These are phyloP conservation scores for Hippasteria phrygiana DNA, from an alignment of 53 echinoderm and acorn worm genomes.

Conservation along the genomic window DNA sequence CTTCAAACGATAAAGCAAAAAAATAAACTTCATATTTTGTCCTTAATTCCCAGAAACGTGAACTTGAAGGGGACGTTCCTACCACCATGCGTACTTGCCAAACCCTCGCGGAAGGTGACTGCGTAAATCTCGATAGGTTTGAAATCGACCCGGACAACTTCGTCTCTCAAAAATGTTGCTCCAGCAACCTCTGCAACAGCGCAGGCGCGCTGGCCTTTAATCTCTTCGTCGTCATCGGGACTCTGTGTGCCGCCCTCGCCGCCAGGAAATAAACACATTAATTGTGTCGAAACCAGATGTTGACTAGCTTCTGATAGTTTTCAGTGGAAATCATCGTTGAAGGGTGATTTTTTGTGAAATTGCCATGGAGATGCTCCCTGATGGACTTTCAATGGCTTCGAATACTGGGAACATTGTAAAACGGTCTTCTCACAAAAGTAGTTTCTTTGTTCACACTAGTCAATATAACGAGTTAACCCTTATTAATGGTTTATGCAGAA, in stretches of 20 bases:
- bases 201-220: slow-evolving; percentile 30
- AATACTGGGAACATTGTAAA: too few relatives aligned
- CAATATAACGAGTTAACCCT: too few relatives aligned
- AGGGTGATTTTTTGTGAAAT: too few relatives aligned
- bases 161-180: slow-evolving; percentile 59
- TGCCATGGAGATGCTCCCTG: too few relatives aligned
- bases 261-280: neutral
- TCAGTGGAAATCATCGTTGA: too few relatives aligned
- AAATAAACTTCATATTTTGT: neutral
- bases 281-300: neutral
- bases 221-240: slow-evolving; percentile 19
- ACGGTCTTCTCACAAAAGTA: too few relatives aligned
- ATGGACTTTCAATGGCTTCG: too few relatives aligned
- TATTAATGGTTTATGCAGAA: too few relatives aligned
- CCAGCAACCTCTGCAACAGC: slow-evolving; percentile 61
- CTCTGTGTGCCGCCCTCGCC: neutral
- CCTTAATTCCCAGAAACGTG: neutral
- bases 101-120: neutral
- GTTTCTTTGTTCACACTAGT: too few relatives aligned
- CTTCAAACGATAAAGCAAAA: too few relatives aligned
- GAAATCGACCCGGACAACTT: neutral
- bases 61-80: neutral
- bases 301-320: too few relatives aligned
- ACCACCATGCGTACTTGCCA: neutral
- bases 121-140: neutral